phyloP scores from a whole-genome alignment of 2,113 vertebrate species.

The Elephantulus edwardii region DNA sequence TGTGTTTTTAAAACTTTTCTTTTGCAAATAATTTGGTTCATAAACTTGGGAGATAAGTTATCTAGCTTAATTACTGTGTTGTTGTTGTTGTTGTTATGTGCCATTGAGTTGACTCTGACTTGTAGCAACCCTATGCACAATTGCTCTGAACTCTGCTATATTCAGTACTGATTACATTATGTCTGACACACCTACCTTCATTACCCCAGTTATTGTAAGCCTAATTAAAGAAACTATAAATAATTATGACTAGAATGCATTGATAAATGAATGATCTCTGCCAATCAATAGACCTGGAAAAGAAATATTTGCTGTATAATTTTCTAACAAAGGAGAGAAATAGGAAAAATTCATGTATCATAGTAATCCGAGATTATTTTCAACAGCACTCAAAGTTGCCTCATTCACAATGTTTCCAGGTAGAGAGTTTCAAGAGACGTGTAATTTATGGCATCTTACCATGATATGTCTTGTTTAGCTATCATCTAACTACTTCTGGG shows the following conservation, averaged over 20 bases:
- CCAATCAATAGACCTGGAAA: background rate
- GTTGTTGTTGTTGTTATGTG: too few relatives aligned
- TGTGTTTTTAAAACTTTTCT: background rate
- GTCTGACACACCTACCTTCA: too few relatives aligned
- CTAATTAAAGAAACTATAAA: too few relatives aligned
- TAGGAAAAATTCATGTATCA: background rate
- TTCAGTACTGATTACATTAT: too few relatives aligned
- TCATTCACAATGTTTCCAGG: background rate
- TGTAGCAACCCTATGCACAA: too few relatives aligned
- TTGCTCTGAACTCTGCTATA: too few relatives aligned
- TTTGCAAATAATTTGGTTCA: slow-evolving; percentile 19
- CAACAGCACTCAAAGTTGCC: background rate
- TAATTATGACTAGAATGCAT: background rate
- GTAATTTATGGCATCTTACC: background rate
- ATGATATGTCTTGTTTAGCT: background rate
- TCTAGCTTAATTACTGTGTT: background rate
- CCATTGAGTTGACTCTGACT: too few relatives aligned
- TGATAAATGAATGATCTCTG: slow-evolving; percentile 7
- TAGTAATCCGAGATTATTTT: background rate
- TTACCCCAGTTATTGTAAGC: too few relatives aligned
- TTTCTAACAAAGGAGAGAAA: slow-evolving; percentile 22
- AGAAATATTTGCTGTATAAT: slow-evolving; percentile 41
- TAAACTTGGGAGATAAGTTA: slow-evolving; percentile 12
- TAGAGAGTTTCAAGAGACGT: background rate
- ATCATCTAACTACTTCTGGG: background rate